These are phyloP conservation scores for Lepus timidus DNA, from an alignment of 2,113 vertebrate genomes.

Conservation along the genomic window DNA sequence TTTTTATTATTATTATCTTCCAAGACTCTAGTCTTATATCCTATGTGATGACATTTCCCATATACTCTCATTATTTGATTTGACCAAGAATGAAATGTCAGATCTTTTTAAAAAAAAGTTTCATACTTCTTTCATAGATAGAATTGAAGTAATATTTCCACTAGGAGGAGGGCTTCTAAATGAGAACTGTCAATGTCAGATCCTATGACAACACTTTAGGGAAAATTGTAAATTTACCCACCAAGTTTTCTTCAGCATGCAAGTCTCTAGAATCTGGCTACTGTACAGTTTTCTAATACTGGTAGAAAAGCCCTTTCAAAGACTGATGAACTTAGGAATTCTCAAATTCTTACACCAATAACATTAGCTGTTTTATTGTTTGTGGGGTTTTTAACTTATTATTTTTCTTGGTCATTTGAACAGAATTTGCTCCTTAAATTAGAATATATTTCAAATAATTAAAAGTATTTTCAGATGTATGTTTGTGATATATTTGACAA, in stretches of 20 bases:
- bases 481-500: not conserved
- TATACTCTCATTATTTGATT: no score
- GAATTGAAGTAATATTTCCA: not conserved
- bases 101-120: not conserved
- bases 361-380: not conserved
- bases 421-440: not conserved
- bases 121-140: no score
- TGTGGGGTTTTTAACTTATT: not conserved
- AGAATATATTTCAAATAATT: not conserved
- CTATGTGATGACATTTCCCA: no score
- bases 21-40: no score
- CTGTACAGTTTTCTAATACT: not conserved
- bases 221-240: not conserved
- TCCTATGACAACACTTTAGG: not conserved
- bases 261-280: not conserved
- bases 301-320: not conserved
- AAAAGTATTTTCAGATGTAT: not conserved
- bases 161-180: not conserved
- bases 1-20: no score
- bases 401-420: not conserved
- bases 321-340: not conserved
- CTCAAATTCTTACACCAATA: not conserved
- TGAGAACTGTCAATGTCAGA: not conserved
- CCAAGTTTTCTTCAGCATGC: not conserved
- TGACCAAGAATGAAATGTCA: not conserved